These are phyloP conservation scores for Drosophila rufa DNA, from an alignment of 1,140 invertebrate species.

Conservation along the genomic window DNA sequence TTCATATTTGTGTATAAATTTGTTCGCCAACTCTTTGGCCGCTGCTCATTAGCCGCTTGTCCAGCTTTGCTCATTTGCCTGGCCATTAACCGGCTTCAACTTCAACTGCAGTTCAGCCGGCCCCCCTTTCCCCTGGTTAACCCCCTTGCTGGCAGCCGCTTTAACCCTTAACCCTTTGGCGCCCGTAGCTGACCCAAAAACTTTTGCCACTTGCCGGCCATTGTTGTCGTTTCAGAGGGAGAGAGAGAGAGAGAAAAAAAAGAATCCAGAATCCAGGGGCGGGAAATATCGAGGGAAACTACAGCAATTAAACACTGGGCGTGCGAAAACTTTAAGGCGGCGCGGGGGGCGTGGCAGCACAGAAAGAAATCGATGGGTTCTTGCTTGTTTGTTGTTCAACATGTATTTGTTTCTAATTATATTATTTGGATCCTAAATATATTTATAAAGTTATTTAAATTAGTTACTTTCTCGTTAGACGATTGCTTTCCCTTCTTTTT, in stretches of 20 bases:
- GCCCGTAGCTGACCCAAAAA: constrained; percentile 57
- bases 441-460: no score
- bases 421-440: no score
- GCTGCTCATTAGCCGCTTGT: constrained; percentile 75
- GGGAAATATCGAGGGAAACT: constrained; percentile 48
- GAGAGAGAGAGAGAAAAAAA: background rate
- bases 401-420: no score
- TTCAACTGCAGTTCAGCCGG: constrained; percentile 28
- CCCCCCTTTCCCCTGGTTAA: background rate
- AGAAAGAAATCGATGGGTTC: background rate
- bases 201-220: constrained; percentile 72
- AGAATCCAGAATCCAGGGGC: background rate
- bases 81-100: constrained; percentile 71
- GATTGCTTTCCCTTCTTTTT: background rate
- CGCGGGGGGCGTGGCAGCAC: constrained; percentile 6
- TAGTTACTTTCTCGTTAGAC: no score
- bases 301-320: constrained; percentile 73
- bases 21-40: constrained; percentile 30
- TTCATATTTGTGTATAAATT: constrained; percentile 45
- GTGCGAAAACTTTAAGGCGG: constrained; percentile 63
- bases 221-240: constrained; percentile 68
- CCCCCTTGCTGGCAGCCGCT: background rate
- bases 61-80: constrained; percentile 70
- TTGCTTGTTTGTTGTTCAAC: no score
- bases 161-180: constrained; percentile 64